Evolutionary conservation across 2,113 vertebrate species (phyloP).

Genomic region (Lynx canadensis): DNA sequence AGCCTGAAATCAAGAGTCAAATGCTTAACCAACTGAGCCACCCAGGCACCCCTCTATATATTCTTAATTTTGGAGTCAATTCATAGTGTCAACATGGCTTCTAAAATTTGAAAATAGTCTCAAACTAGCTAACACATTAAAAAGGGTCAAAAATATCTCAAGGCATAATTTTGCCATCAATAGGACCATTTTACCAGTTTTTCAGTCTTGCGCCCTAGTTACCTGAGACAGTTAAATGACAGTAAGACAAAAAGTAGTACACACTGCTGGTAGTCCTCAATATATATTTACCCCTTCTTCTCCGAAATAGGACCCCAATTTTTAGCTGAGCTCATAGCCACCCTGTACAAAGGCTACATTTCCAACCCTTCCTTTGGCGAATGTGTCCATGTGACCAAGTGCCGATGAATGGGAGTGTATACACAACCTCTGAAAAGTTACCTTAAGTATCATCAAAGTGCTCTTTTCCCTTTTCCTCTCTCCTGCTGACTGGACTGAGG

Average conservation of each 20-base stretch:
- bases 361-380: neutral
- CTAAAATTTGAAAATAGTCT: neutral
- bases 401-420: neutral
- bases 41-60: no score
- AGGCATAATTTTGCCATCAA: neutral
- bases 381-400: neutral
- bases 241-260: neutral
- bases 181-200: neutral
- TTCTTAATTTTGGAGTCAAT: conserved; percentile 5
- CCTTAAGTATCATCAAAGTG: neutral
- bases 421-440: neutral
- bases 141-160: neutral
- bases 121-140: neutral
- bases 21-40: no score
- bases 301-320: neutral
- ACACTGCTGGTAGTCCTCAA: neutral
- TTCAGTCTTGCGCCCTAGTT: neutral
- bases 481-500: neutral
- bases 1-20: no score
- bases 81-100: neutral
- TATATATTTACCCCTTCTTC: neutral
- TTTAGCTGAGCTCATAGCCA: neutral
- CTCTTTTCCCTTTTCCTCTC: neutral
- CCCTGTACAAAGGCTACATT: neutral
- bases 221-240: neutral